A percentile compares a stretch with the other conserved stretches of the same genome.
phyloP scores from a whole-genome alignment of 2,888 invertebrate genomes.

The Nasonia oneida region DNA sequence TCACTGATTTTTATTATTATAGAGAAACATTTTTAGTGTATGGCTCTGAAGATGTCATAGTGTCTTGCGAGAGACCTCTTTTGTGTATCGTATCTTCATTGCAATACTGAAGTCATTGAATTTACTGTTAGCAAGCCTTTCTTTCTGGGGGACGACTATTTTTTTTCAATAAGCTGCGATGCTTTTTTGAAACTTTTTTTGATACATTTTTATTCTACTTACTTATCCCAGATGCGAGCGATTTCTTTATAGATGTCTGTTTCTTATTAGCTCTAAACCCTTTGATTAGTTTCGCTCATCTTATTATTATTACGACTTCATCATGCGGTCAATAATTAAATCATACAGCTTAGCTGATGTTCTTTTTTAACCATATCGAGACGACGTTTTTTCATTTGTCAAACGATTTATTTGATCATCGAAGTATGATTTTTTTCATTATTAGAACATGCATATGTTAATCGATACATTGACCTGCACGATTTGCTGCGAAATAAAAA shows the following conservation, averaged over 20 bases:
- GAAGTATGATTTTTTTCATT: slow-evolving; percentile 24
- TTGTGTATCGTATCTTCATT: slow-evolving; percentile 62
- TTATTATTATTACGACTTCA: not conserved
- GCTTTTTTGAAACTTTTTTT: not conserved
- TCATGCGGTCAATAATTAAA: not conserved
- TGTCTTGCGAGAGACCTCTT: slow-evolving; percentile 42
- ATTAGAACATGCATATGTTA: slow-evolving; percentile 41
- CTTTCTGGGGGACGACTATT: not conserved
- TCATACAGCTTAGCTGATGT: not conserved
- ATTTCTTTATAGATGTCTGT: not conserved
- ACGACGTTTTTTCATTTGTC: not conserved
- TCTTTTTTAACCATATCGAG: not conserved
- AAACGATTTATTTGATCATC: not conserved
- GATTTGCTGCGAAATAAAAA: slow-evolving; percentile 34
- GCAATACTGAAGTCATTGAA: slow-evolving; percentile 53
- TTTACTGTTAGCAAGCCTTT: not conserved
- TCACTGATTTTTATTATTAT: not conserved
- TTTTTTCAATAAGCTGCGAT: slow-evolving; percentile 13
- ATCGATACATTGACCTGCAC: slow-evolving; percentile 50
- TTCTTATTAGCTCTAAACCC: slow-evolving; percentile 8
- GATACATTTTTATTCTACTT: not conserved
- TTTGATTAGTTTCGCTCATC: slow-evolving; percentile 17
- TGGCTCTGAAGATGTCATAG: slow-evolving; percentile 46
- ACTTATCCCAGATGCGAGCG: not conserved
- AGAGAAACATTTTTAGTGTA: slow-evolving; percentile 18